Evolutionary conservation across 2,797 vertebrate species (phyloP).

Genomic region (Scleropages formosus): DNA sequence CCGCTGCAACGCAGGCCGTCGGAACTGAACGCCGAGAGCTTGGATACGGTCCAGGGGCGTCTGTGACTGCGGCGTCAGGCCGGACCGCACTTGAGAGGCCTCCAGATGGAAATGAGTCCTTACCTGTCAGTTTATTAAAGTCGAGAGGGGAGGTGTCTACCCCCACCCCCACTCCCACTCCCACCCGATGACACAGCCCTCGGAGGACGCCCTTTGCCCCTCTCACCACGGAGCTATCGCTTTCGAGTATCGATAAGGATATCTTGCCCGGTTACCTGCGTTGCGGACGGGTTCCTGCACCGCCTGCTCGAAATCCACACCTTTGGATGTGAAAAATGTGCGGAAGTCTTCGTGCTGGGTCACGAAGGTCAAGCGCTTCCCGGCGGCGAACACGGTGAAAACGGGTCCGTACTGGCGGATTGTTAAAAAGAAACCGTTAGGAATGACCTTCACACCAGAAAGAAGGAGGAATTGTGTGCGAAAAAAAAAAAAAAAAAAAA

Average conservation of each 20-base stretch:
- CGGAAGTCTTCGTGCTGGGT: constrained; percentile 71
- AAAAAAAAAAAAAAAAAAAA: no score
- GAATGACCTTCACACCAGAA: constrained; percentile 6
- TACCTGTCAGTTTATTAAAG: background rate
- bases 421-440: constrained; percentile 3
- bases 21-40: no score
- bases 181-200: no score
- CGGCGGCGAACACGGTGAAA: constrained; percentile 72
- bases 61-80: no score
- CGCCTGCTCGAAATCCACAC: constrained; percentile 73
- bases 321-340: constrained; percentile 73
- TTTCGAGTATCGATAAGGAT: background rate
- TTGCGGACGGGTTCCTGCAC: constrained; percentile 67
- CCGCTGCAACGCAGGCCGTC: no score
- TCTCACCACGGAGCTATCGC: no score
- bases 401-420: constrained; percentile 71
- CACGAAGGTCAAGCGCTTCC: constrained; percentile 76
- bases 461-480: background rate
- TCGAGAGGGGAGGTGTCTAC: no score
- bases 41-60: no score
- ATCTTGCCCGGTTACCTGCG: constrained; percentile 61
- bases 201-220: no score
- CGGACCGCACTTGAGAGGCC: no score
- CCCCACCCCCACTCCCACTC: no score
- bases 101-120: background rate